A percentile compares a stretch with the other conserved stretches of the same genome.
These are phyloP conservation scores for Promerops cafer DNA, from an alignment of 2,113 vertebrate species.

Conservation along the genomic window DNA sequence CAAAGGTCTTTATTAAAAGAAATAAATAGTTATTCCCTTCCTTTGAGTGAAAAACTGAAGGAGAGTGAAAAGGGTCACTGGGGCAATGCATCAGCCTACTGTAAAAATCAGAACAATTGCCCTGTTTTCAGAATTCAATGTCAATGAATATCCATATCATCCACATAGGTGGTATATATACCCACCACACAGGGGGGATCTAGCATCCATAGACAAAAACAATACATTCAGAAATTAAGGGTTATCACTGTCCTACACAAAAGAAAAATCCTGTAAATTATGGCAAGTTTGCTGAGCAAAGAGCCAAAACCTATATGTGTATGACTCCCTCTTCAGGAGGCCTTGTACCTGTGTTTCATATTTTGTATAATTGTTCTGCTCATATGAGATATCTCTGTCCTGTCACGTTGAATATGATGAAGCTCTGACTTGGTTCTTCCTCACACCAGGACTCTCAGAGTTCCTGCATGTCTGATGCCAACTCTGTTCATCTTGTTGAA, in stretches of 20 bases:
- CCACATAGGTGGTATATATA: background rate
- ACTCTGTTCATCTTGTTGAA: background rate
- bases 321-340: background rate
- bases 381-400: background rate
- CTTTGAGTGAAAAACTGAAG: background rate
- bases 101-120: background rate
- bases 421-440: background rate
- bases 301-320: background rate
- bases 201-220: background rate
- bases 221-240: background rate
- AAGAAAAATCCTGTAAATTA: background rate
- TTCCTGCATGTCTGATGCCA: background rate
- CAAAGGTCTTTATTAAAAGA: background rate
- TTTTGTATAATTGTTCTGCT: background rate
- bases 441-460: background rate
- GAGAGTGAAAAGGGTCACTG: background rate
- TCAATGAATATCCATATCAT: background rate
- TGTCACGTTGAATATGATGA: background rate
- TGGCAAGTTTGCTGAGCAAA: constrained; percentile 4
- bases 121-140: background rate
- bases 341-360: background rate
- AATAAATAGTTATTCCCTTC: background rate
- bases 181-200: background rate
- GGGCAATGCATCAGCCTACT: background rate
- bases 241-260: background rate